Base-by-base conservation (phyloP, 1,140 invertebrate species). In the Temnothorax nylanderi region DNA sequence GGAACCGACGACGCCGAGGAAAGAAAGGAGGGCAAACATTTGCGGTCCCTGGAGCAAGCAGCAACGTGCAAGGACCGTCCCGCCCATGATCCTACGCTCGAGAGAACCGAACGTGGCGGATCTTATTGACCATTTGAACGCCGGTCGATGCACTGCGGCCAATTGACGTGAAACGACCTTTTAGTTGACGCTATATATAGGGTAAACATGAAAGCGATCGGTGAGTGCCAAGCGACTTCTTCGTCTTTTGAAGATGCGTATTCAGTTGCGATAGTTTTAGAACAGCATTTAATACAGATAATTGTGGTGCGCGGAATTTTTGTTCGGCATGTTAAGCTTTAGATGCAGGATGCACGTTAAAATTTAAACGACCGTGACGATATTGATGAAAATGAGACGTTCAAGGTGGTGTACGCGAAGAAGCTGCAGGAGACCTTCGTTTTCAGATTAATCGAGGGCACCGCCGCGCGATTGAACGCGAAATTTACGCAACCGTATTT, bases 121-220 rank as follows among this genome's bases (percentile, higher is more conserved):
- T 76, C 92, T 93, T 76, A 92, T 92, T 86, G 90, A 91, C 72
- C 91, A 88, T 84, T 92, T 84, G 71, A 88, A 91, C 51, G 81
- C 71, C 10, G 56, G 67, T 2, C 76, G 77, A 5, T 81, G 87
- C 69, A 90, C 89, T 5, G 47, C 85, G 26, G 82, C 78, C 47
- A 89, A 78, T 76, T 88, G 87, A 91, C 44, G 74, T 54, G 49
- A 82, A 13, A 34, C 10, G 26, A 26, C 58, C 44, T 72, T 16
- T 41, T 54, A 62, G 37, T 49, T 26, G 21, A 3, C 54, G 18
- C 7, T 26, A 26, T 26, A 26, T 18, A 44, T 49, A n/a, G 21
- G 67, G 34, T 34, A 65, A 65, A 80, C 44, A 51, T 2, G n/a
- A 37, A 47, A 54, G 18, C 58, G 41, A 60, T 60, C 37, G 26